Conservation (phyloP, 1,140 invertebrate genomes). For the Holcopasites calliopsidis region DNA sequence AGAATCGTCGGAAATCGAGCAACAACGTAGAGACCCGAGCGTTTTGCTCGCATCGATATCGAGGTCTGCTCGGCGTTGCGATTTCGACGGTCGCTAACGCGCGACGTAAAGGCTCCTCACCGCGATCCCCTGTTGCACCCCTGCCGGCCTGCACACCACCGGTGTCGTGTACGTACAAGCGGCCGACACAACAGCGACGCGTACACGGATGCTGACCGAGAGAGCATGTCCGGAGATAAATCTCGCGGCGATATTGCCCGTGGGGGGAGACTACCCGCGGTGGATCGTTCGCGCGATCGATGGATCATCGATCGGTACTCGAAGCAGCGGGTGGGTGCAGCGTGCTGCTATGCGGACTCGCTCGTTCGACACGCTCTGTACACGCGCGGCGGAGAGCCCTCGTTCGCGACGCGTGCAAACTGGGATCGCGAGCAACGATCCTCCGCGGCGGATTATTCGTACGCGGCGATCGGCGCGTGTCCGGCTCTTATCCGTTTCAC, state of each 20-base stretch:
- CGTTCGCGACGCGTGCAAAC: no score
- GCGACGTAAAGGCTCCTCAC: not conserved
- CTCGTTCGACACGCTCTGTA: conserved; percentile 22
- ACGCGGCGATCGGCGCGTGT: conserved; percentile 36
- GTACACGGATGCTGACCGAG: conserved; percentile 52
- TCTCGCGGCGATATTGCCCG: conserved; percentile 51
- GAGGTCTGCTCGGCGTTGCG: not conserved
- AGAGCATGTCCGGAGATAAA: conserved; percentile 51
- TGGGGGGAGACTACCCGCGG: conserved; percentile 56
- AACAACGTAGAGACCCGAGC: not conserved
- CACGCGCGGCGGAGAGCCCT: not conserved
- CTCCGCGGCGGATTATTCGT: conserved; percentile 35
- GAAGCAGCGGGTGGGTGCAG: conserved; percentile 52
- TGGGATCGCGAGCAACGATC: conserved; percentile 23
- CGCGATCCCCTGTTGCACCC: not conserved
- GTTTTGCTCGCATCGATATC: not conserved
- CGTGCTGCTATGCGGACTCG: conserved; percentile 16
- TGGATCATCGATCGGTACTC: conserved; percentile 60
- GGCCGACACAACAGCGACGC: conserved; percentile 28
- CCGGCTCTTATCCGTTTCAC: conserved; percentile 34
- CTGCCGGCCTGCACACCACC: not conserved
- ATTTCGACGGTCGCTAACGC: not conserved
- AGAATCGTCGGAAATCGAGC: not conserved
- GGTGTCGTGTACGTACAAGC: conserved; percentile 38
- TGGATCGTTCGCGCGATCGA: conserved; percentile 63